These are phyloP conservation scores for Carposina sasakii DNA, from an alignment of 1,140 invertebrate species.

Conservation along the genomic window DNA sequence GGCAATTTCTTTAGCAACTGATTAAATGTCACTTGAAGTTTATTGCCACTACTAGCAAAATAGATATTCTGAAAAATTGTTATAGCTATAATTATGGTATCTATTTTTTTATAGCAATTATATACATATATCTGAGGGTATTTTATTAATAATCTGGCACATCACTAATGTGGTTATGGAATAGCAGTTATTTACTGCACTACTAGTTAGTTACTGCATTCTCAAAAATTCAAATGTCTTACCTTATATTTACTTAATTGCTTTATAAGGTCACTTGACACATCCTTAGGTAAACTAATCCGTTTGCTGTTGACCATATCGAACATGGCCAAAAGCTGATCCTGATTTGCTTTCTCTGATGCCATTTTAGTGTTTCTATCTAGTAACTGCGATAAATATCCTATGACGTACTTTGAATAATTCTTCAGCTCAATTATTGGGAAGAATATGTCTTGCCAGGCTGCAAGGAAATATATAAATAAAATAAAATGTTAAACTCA, in stretches of 20 bases:
- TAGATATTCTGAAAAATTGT: conserved; percentile 49
- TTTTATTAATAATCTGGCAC: neutral
- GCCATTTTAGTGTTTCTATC: conserved; percentile 73
- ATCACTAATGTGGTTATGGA: neutral
- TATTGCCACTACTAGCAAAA: conserved; percentile 58
- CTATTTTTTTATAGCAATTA: no score
- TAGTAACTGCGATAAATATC: conserved; percentile 80
- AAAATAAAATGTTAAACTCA: neutral
- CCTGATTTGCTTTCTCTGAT: conserved; percentile 82
- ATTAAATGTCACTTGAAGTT: conserved; percentile 64
- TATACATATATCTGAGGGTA: neutral
- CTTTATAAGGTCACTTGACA: conserved; percentile 62
- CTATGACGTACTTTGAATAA: conserved; percentile 80
- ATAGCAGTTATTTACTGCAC: neutral
- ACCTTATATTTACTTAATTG: conserved; percentile 70
- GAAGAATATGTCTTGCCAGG: conserved; percentile 87
- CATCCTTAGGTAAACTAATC: conserved; percentile 48
- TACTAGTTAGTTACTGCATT: no score
- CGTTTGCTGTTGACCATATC: conserved; percentile 53
- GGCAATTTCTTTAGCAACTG: conserved; percentile 65
- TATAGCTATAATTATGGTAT: no score
- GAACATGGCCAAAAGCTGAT: conserved; percentile 56
- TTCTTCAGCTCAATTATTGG: conserved; percentile 82
- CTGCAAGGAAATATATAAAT: conserved; percentile 53
- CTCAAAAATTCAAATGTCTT: no score